These are phyloP conservation scores for Antrozous pallidus DNA, from an alignment of 2,797 vertebrate genomes.

Conservation along the genomic window DNA sequence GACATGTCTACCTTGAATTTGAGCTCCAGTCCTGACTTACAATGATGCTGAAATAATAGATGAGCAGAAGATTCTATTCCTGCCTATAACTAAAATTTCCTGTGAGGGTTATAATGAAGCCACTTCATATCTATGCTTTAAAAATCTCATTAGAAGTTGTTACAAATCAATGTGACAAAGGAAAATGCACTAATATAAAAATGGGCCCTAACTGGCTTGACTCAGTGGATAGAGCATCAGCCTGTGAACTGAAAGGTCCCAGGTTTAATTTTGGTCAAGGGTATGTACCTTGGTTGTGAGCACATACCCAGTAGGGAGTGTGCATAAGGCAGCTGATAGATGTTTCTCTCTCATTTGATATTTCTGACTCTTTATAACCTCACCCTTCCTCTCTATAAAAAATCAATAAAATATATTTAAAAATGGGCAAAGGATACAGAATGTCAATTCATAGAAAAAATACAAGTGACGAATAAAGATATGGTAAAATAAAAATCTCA, in stretches of 20 bases:
- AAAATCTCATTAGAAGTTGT: slow-evolving; percentile 14
- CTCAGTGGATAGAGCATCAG: too few species aligned
- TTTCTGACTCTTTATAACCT: too few species aligned
- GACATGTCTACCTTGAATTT: not conserved
- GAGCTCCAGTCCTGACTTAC: not conserved
- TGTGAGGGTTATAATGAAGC: not conserved
- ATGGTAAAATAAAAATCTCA: not conserved
- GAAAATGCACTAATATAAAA: slow-evolving; percentile 16
- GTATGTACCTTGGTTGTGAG: too few species aligned
- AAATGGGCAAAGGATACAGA: not conserved
- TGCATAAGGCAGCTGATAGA: too few species aligned
- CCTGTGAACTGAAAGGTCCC: too few species aligned
- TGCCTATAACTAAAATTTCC: not conserved
- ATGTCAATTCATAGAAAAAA: not conserved
- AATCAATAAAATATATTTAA: too few species aligned
- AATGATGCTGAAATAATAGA: slow-evolving; percentile 24
- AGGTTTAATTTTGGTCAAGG: too few species aligned
- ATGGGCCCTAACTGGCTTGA: not conserved
- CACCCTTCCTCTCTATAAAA: too few species aligned
- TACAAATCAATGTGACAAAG: slow-evolving; percentile 17
- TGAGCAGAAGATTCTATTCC: not conserved
- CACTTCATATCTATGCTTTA: not conserved
- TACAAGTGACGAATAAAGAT: not conserved
- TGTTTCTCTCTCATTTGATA: too few species aligned
- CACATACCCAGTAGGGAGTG: too few species aligned